Evolutionary conservation across 2,113 vertebrate species (phyloP).

Genomic region (Trichomycterus rosablanca): DNA sequence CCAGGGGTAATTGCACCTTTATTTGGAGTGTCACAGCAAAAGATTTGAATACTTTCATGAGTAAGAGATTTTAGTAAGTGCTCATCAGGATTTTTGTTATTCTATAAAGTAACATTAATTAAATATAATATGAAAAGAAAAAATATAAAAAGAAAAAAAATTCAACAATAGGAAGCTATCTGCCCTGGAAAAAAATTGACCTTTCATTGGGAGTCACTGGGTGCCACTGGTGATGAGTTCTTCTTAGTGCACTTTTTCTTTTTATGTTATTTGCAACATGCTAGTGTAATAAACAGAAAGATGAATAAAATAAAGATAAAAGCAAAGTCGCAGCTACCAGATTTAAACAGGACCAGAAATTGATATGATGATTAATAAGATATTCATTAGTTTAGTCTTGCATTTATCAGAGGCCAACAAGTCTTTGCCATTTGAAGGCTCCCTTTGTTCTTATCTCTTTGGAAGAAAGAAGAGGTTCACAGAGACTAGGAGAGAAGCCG

Average conservation of each 20-base stretch:
- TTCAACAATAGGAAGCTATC: constrained; percentile 13
- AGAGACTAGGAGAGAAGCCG: constrained; percentile 24
- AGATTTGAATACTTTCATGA: no score
- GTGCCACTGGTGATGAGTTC: constrained; percentile 31
- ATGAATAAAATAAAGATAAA: constrained; percentile 36
- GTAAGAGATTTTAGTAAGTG: no score
- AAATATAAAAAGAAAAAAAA: background rate
- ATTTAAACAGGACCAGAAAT: constrained; percentile 42
- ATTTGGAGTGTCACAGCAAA: no score
- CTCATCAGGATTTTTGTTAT: constrained; percentile 10
- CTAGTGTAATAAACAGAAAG: constrained; percentile 37
- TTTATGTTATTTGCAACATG: constrained; percentile 38
- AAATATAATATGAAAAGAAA: constrained; percentile 1
- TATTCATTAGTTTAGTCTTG: constrained; percentile 41
- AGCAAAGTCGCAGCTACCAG: constrained; percentile 29
- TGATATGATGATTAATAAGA: constrained; percentile 39
- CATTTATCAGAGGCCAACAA: constrained; percentile 20
- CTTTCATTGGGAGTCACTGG: constrained; percentile 20
- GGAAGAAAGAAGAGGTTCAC: constrained; percentile 15
- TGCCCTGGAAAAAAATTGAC: constrained; percentile 30
- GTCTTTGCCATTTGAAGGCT: constrained; percentile 30
- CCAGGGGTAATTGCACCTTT: no score
- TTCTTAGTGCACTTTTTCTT: constrained; percentile 28
- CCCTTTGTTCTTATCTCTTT: constrained; percentile 29
- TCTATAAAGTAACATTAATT: constrained; percentile 1